Evolutionary conservation across 2,888 invertebrate genomes (phyloP), one percentile per base, ranked within the genome.

Genomic region (Sericinus montela): DNA sequence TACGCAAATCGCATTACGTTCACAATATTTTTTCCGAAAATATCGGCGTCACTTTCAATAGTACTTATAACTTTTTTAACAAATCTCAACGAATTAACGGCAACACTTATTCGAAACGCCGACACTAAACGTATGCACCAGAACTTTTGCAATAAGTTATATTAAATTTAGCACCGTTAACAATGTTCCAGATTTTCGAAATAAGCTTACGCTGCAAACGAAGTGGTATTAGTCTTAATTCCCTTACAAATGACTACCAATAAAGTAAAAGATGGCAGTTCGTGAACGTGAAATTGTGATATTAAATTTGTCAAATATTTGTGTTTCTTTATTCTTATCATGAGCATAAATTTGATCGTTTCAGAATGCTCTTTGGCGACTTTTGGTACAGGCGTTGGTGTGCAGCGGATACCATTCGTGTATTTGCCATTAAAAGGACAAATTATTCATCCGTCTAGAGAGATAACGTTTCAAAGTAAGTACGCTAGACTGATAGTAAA

Each of bases 361-460:
- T 25, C 25, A 95, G 95, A 95, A 85, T 95, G 95, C 83, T 91
- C 93, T 35, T 82, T 95, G 69, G 95, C 95, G 44, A 94, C 95
- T 23, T 97, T 97, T 73, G 93, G 93, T 51, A 90, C 91, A 14
- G 93, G 93, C 38, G 89, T 91, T 47, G 89, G 90, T 23, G 82
- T 92, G 39, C 96, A 96, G 75, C 93, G 92, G 70, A 95, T 97
- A 61, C 97, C 97, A 15, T 95, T 95, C 74, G 94, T 97, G 14
- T 96, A 94, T 75, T 85, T 97, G 58, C 97, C 97, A 13, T 86
- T 95, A 55, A 94, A 94, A 69, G 95, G 95, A 36, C 96, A 96
- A 85, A 95, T 97, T 61, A 94, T 97, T 62, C 94, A 97, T 82
- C 96, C 96, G 1, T 95, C 95, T 57, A 93, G 93, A 64, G 95